These are phyloP conservation scores for Pycnonotus jocosus DNA, from an alignment of 2,113 vertebrate genomes.

Conservation along the genomic window DNA sequence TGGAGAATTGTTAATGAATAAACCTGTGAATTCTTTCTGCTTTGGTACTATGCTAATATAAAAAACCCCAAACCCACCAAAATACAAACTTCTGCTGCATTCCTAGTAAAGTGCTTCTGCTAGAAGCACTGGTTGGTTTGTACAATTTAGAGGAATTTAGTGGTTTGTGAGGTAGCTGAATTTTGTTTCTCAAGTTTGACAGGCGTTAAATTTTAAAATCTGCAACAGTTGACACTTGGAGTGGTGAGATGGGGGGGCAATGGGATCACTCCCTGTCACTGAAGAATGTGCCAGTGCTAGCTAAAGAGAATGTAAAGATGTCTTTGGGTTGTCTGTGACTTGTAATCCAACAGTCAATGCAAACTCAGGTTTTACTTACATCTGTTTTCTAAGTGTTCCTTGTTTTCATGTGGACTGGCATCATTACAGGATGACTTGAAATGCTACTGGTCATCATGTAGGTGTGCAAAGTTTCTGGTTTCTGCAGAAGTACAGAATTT, in stretches of 20 bases:
- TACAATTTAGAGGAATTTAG: neutral
- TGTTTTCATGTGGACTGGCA: neutral
- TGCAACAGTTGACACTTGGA: neutral
- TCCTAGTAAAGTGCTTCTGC: neutral
- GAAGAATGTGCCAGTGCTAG: neutral
- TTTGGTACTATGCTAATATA: neutral
- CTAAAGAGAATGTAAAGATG: neutral
- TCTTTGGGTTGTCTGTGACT: neutral
- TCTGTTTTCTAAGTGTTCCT: neutral
- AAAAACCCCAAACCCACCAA: neutral
- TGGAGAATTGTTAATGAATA: neutral
- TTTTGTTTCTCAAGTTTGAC: neutral
- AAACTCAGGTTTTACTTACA: neutral
- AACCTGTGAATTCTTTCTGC: neutral
- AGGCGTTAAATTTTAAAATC: neutral
- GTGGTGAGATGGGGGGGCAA: fast-evolving
- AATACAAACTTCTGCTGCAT: neutral
- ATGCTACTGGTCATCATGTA: neutral
- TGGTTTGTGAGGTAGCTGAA: neutral
- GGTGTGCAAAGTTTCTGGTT: neutral
- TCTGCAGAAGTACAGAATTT: neutral
- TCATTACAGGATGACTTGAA: fast-evolving
- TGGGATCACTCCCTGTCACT: neutral
- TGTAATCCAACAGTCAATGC: neutral
- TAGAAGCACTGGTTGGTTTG: neutral